Conservation (phyloP, 2,113 vertebrate species). For the Ariopsis seemanni region DNA sequence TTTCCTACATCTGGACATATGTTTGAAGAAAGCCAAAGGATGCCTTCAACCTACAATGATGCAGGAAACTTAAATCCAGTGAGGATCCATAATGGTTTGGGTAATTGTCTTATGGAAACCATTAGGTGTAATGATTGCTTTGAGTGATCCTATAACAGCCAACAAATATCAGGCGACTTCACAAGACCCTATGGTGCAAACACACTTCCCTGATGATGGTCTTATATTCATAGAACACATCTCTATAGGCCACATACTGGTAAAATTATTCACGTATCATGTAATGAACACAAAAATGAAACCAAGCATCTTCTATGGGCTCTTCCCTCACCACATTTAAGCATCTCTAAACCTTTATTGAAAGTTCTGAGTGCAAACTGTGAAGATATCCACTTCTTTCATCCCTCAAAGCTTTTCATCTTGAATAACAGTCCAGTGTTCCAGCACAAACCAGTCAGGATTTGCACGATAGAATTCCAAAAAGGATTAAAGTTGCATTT, state of each 20-base stretch:
- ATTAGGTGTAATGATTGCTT: not conserved
- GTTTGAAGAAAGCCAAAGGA: not conserved
- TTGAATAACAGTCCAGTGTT: slow-evolving; percentile 6
- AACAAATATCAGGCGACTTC: not conserved
- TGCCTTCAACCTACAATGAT: not conserved
- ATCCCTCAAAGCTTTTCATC: not conserved
- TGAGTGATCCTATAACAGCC: not conserved
- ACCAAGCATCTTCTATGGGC: not conserved
- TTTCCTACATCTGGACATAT: not conserved
- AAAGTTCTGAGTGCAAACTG: not conserved
- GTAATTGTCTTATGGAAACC: not conserved
- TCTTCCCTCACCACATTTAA: not conserved
- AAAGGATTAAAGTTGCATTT: not conserved
- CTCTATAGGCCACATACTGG: not conserved
- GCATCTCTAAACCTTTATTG: not conserved
- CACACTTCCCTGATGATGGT: not conserved
- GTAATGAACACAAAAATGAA: not conserved
- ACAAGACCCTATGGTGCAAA: not conserved
- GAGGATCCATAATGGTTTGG: not conserved
- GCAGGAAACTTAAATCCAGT: not conserved
- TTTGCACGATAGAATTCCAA: not conserved
- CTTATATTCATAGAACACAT: not conserved
- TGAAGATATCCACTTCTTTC: not conserved
- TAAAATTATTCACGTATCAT: not conserved
- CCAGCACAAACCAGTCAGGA: not conserved